Percentiles rank a stretch among this genome's conserved stretches.
Evolutionary conservation across 2,888 invertebrate genomes (phyloP).

Genomic region (Trissolcus japonicus): DNA sequence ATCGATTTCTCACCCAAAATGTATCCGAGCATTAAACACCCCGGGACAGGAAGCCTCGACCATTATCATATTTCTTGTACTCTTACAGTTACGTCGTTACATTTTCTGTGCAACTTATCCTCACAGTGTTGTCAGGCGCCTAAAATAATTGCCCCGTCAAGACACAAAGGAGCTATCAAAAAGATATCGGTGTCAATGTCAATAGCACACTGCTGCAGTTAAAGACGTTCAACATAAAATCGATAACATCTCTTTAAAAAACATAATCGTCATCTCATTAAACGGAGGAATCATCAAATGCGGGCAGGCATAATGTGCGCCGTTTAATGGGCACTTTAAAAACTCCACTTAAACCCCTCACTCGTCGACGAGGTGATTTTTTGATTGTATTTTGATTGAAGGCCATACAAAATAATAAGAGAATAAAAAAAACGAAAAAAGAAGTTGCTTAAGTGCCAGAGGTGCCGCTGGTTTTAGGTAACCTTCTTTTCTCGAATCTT

Average conservation of each 20-base stretch:
- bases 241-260: conserved; percentile 27
- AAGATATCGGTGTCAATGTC: conserved; percentile 43
- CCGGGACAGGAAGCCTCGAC: conserved; percentile 32
- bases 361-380: conserved; percentile 5
- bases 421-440: no score
- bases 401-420: no score
- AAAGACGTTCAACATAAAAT: conserved; percentile 15
- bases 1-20: conserved; percentile 22
- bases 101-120: conserved; percentile 14
- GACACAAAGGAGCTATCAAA: conserved; percentile 44
- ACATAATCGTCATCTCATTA: conserved; percentile 26
- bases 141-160: conserved; percentile 28
- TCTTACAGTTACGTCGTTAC: conserved; percentile 22
- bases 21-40: conserved; percentile 27
- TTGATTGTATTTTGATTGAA: not conserved
- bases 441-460: no score
- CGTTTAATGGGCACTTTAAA: conserved; percentile 18
- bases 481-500: not conserved
- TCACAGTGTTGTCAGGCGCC: conserved; percentile 27
- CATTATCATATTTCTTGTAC: conserved; percentile 53
- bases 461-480: not conserved
- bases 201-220: conserved; percentile 23
- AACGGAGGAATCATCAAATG: conserved; percentile 12
- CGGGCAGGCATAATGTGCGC: conserved; percentile 4
- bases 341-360: not conserved